These are phyloP conservation scores for Arctopsyche grandis DNA, from an alignment of 1,140 invertebrate species.

Conservation along the genomic window DNA sequence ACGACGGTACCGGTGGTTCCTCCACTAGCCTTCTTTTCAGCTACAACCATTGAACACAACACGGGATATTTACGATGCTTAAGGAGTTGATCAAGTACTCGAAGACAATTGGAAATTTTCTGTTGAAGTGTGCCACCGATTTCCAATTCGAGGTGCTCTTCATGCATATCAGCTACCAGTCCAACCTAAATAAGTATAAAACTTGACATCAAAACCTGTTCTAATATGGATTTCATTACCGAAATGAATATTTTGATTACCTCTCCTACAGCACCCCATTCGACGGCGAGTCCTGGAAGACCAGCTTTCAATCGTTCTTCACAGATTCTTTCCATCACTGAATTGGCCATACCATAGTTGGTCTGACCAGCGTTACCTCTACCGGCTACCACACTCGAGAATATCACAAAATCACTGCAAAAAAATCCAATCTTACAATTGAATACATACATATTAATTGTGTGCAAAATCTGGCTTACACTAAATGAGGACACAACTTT, in stretches of 20 bases:
- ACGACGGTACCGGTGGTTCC: conserved; percentile 70
- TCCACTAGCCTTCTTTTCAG: conserved; percentile 72
- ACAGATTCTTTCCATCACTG: conserved; percentile 78
- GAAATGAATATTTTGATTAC: conserved; percentile 57
- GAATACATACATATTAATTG: too few relatives aligned
- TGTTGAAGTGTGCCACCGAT: conserved; percentile 87
- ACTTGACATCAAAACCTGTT: too few relatives aligned
- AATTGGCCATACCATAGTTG: conserved; percentile 86
- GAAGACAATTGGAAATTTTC: conserved; percentile 81
- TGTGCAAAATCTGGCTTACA: too few relatives aligned
- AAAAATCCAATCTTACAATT: conserved; percentile 6
- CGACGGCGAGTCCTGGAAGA: conserved; percentile 73
- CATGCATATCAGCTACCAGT: conserved; percentile 83
- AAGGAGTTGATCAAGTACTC: conserved; percentile 75
- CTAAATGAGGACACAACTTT: conserved; percentile 67
- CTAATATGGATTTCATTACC: not conserved
- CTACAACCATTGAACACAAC: conserved; percentile 82
- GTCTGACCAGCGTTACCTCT: conserved; percentile 89
- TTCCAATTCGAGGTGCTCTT: conserved; percentile 79
- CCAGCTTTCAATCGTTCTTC: conserved; percentile 69
- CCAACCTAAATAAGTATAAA: conserved; percentile 65
- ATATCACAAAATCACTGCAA: conserved; percentile 74
- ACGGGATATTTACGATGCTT: conserved; percentile 69
- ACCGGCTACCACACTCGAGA: conserved; percentile 90
- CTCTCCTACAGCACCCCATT: conserved; percentile 79